Evolutionary conservation across 2,797 vertebrate genomes (phyloP).

Genomic region (Sebastes iracundus): DNA sequence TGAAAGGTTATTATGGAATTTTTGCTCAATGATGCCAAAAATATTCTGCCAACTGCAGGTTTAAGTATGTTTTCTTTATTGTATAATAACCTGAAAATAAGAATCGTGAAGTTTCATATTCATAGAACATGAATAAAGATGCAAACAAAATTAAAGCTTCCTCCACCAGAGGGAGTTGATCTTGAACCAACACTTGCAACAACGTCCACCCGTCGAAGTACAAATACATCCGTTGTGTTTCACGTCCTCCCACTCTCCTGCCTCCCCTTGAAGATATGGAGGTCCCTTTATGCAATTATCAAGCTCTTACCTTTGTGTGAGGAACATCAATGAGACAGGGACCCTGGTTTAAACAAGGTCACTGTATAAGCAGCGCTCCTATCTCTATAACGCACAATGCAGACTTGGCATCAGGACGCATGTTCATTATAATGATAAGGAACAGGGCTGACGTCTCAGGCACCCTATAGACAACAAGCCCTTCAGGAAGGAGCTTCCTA

Average conservation of each 20-base stretch:
- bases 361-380: slow-evolving; percentile 65
- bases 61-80: no score
- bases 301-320: slow-evolving; percentile 47
- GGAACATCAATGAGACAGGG: slow-evolving; percentile 36
- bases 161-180: not conserved
- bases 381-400: slow-evolving; percentile 34
- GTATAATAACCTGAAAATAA: no score
- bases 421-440: slow-evolving; percentile 48
- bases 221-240: not conserved
- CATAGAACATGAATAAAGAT: not conserved
- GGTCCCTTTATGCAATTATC: slow-evolving; percentile 45
- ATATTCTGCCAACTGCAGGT: no score
- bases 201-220: not conserved
- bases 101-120: not conserved
- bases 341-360: slow-evolving; percentile 72
- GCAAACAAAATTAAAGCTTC: not conserved
- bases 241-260: not conserved
- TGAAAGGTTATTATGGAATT: no score
- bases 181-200: not conserved
- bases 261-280: slow-evolving; percentile 35
- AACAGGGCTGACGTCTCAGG: slow-evolving; percentile 13
- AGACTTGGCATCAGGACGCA: not conserved
- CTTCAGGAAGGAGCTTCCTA: slow-evolving; percentile 23
- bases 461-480: slow-evolving; percentile 8
- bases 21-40: no score